Evolutionary conservation across 2,888 invertebrate species (phyloP).

Genomic region (Exocentrus adspersus): DNA sequence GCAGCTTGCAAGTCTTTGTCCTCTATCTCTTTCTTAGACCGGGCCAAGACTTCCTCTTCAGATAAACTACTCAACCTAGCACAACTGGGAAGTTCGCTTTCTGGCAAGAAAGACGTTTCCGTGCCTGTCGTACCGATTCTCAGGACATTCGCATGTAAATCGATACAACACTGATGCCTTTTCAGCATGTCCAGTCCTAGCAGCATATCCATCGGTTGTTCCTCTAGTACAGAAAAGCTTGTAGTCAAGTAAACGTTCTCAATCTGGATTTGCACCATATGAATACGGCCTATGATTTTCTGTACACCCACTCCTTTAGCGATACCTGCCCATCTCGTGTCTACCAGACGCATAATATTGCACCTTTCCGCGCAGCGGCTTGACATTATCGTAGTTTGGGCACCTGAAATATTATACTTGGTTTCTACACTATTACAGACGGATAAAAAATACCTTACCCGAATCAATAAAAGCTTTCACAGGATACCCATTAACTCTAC

Average conservation of each 20-base stretch:
- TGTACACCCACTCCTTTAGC: slow-evolving; percentile 98
- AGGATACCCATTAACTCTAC: slow-evolving; percentile 94
- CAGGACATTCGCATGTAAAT: slow-evolving; percentile 87
- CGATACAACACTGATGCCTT: slow-evolving; percentile 96
- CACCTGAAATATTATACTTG: slow-evolving; percentile 68
- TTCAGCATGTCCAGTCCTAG: slow-evolving; percentile 97
- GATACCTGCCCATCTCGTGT: slow-evolving; percentile 93
- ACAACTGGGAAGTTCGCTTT: slow-evolving; percentile 78
- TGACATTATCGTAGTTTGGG: slow-evolving; percentile 99
- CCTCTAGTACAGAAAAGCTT: slow-evolving; percentile 95
- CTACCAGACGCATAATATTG: slow-evolving; percentile 89
- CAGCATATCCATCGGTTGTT: slow-evolving; percentile 98
- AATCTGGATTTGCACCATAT: slow-evolving; percentile 97
- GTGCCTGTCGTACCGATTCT: slow-evolving; percentile 95
- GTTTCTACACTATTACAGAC: no score
- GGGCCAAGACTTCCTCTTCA: slow-evolving; percentile 70
- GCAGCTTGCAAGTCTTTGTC: slow-evolving; percentile 77
- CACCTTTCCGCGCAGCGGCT: slow-evolving; percentile 94
- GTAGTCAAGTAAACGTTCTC: slow-evolving; percentile 93
- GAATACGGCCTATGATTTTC: slow-evolving; percentile 94
- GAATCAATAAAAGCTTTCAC: slow-evolving; percentile 99
- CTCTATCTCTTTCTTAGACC: slow-evolving; percentile 69
- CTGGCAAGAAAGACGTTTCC: slow-evolving; percentile 87
- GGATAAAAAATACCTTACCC: slow-evolving; percentile 62
- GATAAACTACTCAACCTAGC: slow-evolving; percentile 79